phyloP scores from a whole-genome alignment of 2,113 vertebrate genomes.

The Trochalopteron elliotii region DNA sequence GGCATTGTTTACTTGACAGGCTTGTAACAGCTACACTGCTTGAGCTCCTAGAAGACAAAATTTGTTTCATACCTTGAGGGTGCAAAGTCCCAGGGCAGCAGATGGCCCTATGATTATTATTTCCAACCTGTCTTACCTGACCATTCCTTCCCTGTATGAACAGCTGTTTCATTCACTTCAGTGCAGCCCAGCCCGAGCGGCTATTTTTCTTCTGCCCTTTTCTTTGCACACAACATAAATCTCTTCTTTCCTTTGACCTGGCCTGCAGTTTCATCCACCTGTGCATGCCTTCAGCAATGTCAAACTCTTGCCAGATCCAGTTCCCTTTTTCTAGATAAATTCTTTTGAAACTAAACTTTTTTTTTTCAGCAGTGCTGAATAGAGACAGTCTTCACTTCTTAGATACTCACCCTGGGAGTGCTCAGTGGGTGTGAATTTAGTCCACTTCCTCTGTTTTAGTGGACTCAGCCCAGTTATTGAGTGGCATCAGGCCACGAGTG shows the following conservation, averaged over 20 bases:
- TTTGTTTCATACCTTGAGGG: constrained; percentile 86
- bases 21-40: constrained; percentile 75
- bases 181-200: constrained; percentile 81
- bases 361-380: constrained; percentile 17
- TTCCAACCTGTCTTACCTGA: constrained; percentile 92
- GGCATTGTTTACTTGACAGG: constrained; percentile 71
- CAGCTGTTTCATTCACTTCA: constrained; percentile 96
- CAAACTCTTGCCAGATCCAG: constrained; percentile 66
- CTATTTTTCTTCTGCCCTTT: constrained; percentile 95
- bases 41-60: constrained; percentile 88
- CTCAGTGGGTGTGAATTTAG: neutral
- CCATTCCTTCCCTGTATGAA: constrained; percentile 91
- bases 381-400: neutral
- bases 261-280: constrained; percentile 93
- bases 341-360: constrained; percentile 67
- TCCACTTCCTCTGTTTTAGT: neutral
- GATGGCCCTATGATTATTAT: constrained; percentile 96
- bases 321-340: constrained; percentile 53
- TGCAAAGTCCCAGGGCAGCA: constrained; percentile 91
- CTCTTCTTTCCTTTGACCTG: constrained; percentile 87
- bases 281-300: constrained; percentile 89
- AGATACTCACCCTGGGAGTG: neutral
- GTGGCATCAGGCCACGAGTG: neutral
- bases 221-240: constrained; percentile 93
- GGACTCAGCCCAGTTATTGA: neutral